Evolutionary conservation across 53 echinoderm and acorn worm genomes (phyloP), one percentile per base, ranked within the genome.

Genomic region (Apostichopus leukothele): DNA sequence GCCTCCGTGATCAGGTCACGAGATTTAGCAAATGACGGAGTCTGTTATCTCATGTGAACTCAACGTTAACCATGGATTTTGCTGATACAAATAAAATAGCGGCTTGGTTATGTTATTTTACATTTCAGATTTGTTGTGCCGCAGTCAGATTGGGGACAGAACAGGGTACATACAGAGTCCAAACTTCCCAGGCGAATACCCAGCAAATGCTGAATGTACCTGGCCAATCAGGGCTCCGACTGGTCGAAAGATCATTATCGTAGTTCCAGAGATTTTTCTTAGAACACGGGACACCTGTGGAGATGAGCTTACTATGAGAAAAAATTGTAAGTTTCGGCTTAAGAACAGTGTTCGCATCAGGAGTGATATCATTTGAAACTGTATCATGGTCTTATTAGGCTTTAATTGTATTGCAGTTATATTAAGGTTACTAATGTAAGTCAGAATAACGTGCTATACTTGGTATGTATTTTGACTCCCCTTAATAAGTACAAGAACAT

Each of bases 141-240:
- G 95, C 7, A 92, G 92, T 79, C 89, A 93, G 9, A 91, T 96
- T 26, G 95, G 93, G 11, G 90, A 88, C 3, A 90, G 93, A 52
- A 88, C 91, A 13, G 97, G 97, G 6, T 96, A 89, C 75, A 93
- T 96, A 7, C 93, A 96, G 88, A 96, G 95, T 73, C 97, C 97
- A 3, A 96, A 96, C 90, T 96, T 90, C 68, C 97, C 97, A 8
- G 97, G 97, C 1, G 89, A 96, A n/a, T 96, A 96, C 89, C 97
- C 97, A 0, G 90, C 97, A 12, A 92, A 93, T 60, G 91, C 88
- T 20, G 91, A 96, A 74, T 96, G 97, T 59, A 87, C 90, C 5
- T 96, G 97, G 97, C 88, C 91, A 4, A 94, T 96, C 14, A 74
- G 86, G 23, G 92, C 95, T 23, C 95, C 95, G 13, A 89, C 87